Evolutionary conservation across 1,140 invertebrate species (phyloP).

Genomic region (Idris sp.): DNA sequence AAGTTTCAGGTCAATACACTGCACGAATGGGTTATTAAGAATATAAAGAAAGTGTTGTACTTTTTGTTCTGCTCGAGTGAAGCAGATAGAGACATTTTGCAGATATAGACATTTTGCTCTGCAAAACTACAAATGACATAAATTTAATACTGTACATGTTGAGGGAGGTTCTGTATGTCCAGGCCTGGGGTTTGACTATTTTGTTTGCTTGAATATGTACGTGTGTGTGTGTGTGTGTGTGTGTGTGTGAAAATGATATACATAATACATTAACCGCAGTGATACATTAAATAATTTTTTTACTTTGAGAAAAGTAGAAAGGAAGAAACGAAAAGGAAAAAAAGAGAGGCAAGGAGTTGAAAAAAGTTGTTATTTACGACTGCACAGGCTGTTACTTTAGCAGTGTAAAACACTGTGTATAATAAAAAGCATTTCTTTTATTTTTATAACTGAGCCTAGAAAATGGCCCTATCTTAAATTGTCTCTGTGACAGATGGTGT

Average conservation of each 20-base stretch:
- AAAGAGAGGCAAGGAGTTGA: conserved; percentile 1
- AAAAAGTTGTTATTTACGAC: conserved; percentile 14
- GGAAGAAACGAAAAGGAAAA: conserved; percentile 5
- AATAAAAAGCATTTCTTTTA: too few relatives aligned
- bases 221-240: too few relatives aligned
- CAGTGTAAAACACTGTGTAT: too few relatives aligned
- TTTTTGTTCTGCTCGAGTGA: too few relatives aligned
- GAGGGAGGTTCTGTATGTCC: conserved; percentile 73
- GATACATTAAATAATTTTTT: conserved; percentile 74
- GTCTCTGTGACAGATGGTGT: too few relatives aligned
- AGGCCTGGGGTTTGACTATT: conserved; percentile 62
- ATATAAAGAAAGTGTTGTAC: too few relatives aligned
- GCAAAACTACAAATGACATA: conserved; percentile 69
- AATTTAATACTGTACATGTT: conserved; percentile 74
- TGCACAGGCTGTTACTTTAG: neutral
- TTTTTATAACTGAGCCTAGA: too few relatives aligned
- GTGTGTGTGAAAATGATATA: conserved; percentile 33
- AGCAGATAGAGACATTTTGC: too few relatives aligned
- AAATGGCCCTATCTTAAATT: too few relatives aligned
- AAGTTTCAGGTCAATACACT: too few relatives aligned
- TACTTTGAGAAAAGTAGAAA: conserved; percentile 29
- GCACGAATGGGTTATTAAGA: too few relatives aligned
- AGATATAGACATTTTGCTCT: conserved; percentile 18
- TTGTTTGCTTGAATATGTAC: conserved; percentile 30
- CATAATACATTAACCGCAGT: conserved; percentile 56